Evolutionary conservation across 2,888 invertebrate genomes (phyloP).

Genomic region (Epistrophe eligans): DNA sequence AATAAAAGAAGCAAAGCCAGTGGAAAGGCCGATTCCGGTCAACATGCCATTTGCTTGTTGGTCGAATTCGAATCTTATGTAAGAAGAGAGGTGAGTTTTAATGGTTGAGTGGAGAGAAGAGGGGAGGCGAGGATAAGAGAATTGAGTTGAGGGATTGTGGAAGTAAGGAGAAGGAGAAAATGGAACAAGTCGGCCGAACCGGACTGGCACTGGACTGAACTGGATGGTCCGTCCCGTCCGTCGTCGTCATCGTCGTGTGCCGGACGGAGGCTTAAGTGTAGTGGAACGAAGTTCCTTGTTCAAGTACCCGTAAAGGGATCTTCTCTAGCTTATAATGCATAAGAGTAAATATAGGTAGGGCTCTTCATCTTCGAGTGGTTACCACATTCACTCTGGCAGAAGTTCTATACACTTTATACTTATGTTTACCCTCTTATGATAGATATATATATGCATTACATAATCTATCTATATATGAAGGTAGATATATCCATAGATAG

Average conservation of each 20-base stretch:
- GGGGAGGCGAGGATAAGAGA: background rate
- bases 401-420: constrained; percentile 36
- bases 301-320: constrained; percentile 70
- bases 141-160: constrained; percentile 3
- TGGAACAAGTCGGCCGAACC: background rate
- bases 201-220: too few relatives aligned
- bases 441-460: background rate
- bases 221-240: too few relatives aligned
- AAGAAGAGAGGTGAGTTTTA: background rate
- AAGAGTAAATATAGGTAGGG: constrained; percentile 52
- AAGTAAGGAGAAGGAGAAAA: background rate
- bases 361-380: constrained; percentile 71
- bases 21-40: constrained; percentile 70
- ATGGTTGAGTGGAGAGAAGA: background rate
- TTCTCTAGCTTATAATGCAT: constrained; percentile 70
- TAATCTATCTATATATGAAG: background rate
- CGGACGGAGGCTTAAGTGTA: constrained; percentile 57
- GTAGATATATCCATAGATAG: background rate
- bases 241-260: background rate
- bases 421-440: constrained; percentile 43
- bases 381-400: constrained; percentile 48
- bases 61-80: constrained; percentile 10
- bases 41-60: constrained; percentile 63
- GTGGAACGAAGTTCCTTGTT: constrained; percentile 66
- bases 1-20: constrained; percentile 57